Percentiles rank a stretch among this genome's conserved stretches.
phyloP scores from a whole-genome alignment of 92 coral and sea anemone genomes.

The Ricordea florida region DNA sequence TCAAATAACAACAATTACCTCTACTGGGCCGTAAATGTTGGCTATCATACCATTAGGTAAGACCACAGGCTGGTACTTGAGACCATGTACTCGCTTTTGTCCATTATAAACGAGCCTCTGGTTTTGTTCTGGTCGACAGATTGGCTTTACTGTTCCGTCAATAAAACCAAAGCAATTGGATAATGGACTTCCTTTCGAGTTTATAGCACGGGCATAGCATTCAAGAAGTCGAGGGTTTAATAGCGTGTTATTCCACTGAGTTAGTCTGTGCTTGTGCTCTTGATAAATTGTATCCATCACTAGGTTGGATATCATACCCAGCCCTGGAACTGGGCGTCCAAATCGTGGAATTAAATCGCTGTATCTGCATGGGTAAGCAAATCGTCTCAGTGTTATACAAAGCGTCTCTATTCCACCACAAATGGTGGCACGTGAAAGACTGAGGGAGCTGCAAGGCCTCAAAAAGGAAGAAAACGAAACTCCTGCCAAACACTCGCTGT shows the following conservation, averaged over 20 bases:
- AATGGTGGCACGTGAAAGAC: not conserved
- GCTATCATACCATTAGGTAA: slow-evolving; percentile 35
- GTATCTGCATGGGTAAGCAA: not conserved
- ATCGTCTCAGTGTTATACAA: not conserved
- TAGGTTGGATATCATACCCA: slow-evolving; percentile 4
- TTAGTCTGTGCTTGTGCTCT: not conserved
- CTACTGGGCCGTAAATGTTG: slow-evolving; percentile 20
- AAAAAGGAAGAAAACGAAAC: slow-evolving; percentile 12
- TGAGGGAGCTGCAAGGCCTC: slow-evolving; percentile 23
- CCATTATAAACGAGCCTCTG: too few species aligned
- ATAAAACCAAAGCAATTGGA: slow-evolving; percentile 32
- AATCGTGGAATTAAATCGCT: slow-evolving; percentile 20
- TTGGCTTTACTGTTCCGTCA: slow-evolving; percentile 27
- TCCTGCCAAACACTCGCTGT: slow-evolving; percentile 40
- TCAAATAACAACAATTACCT: too few species aligned
- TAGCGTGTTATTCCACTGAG: slow-evolving; percentile 20
- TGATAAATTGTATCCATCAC: too few species aligned
- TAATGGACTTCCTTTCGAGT: slow-evolving; percentile 13
- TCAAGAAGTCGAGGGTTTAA: slow-evolving; percentile 29
- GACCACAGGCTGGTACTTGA: slow-evolving; percentile 39
- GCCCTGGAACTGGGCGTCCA: slow-evolving; percentile 24
- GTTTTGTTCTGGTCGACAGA: not conserved
- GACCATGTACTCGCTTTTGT: slow-evolving; percentile 32
- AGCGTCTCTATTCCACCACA: slow-evolving; percentile 20
- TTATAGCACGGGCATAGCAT: slow-evolving; percentile 29